phyloP scores from a whole-genome alignment of 2,888 invertebrate species.

The Cephus pygmeus region DNA sequence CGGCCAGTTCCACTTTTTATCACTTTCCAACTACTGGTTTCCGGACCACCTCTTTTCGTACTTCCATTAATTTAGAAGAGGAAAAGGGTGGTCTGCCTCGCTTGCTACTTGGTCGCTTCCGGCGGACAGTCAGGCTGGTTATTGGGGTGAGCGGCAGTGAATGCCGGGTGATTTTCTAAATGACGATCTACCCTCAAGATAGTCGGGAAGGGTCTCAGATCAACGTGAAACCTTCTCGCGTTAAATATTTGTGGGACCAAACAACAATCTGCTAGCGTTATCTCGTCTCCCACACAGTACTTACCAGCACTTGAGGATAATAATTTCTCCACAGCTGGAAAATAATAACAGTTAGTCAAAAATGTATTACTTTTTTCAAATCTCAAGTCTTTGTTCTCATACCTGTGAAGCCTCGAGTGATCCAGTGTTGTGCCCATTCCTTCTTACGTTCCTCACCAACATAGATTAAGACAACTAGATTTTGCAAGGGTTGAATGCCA shows the following conservation, averaged over 20 bases:
- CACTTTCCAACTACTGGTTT: slow-evolving; percentile 36
- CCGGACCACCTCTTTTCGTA: slow-evolving; percentile 47
- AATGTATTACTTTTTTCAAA: background rate
- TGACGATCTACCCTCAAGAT: slow-evolving; percentile 89
- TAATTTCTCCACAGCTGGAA: slow-evolving; percentile 85
- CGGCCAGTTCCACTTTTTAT: slow-evolving; percentile 40
- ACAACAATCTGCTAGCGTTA: slow-evolving; percentile 95
- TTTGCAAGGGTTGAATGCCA: slow-evolving; percentile 97
- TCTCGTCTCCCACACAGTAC: slow-evolving; percentile 93
- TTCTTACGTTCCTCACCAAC: slow-evolving; percentile 90
- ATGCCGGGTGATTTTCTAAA: slow-evolving; percentile 88
- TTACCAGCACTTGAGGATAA: slow-evolving; percentile 87
- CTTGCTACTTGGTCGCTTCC: slow-evolving; percentile 80
- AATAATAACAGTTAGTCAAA: background rate
- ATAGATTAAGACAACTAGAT: slow-evolving; percentile 86
- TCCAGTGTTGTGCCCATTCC: slow-evolving; percentile 95
- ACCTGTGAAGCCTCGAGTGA: slow-evolving; percentile 84
- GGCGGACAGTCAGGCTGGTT: slow-evolving; percentile 96
- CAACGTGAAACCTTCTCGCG: slow-evolving; percentile 94
- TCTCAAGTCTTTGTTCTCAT: slow-evolving; percentile 22
- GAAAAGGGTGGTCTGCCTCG: slow-evolving; percentile 65
- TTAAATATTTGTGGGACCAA: slow-evolving; percentile 96
- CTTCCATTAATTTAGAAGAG: slow-evolving; percentile 55
- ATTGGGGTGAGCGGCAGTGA: slow-evolving; percentile 90
- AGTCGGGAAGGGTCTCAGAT: slow-evolving; percentile 88